Evolutionary conservation across 2,797 vertebrate genomes (phyloP), one percentile per base, ranked within the genome.

Genomic region (Siniperca obscura): DNA sequence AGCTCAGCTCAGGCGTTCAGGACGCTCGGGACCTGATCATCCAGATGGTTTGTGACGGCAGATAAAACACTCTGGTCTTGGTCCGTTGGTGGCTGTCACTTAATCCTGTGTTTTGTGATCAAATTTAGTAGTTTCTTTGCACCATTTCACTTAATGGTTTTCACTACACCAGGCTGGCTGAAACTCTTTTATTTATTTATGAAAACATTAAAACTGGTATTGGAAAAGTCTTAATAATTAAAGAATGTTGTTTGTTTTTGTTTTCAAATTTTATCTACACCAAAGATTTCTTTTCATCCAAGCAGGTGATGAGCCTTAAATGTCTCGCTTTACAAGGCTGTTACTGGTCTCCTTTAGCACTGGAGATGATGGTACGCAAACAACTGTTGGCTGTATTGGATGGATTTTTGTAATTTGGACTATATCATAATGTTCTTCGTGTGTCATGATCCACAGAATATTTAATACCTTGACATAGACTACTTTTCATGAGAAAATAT

Each of bases 1-100:
- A 94, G 92, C 93, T 93, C 75, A 95, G 90, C 86, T 93, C 93
- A 0, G 93, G 96, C 4, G 94, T 98, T 36, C 95, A 96, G 90
- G 98, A 99, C 44, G 96, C 97, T n/a, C 93, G 93, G 59, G 96
- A 97, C 67, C 93, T 99, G 82, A 97, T 99, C 83, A 65, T 94
- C 12, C 96, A 98, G 84, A 93, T 98, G 92, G 94, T 97, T 83
- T 87, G 91, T 68, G 94, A 93, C 3, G 0, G 77, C 27, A 92
- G 93, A 86, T 97, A 89, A 95, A 67, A 42, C 3, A 3, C 53
- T 19, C 2, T 19, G 38, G 40, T 34, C 48, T 25, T 21, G 0
- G n/a, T 1, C 38, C 0, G 17, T 30, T 1, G 0, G 0, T 4
- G 6, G 2, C 74, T 3, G 22, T 73, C 55, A 38, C 52, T 66